Evolutionary conservation across 1,140 invertebrate genomes (phyloP), one percentile per base, ranked within the genome.

Genomic region (Bombus picipes): DNA sequence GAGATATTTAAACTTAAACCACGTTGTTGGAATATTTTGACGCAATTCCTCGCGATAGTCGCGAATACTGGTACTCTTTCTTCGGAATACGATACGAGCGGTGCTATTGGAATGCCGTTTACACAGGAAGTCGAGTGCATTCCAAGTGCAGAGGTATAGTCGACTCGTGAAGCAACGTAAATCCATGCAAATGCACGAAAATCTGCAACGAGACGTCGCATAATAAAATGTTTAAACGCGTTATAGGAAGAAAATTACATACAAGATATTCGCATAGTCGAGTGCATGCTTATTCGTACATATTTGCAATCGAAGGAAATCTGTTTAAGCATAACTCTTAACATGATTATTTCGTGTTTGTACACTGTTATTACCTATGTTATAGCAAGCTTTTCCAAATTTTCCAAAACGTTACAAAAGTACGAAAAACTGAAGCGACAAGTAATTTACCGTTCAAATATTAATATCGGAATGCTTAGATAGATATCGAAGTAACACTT

Each of bases 21-120:
- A 25, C n/a, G n/a, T 47, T 41, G 3, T 25, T 47, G 15, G 32
- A 53, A 75, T 34, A 34, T 53, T 75, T 75, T 53, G 32, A 25
- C 43, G 43, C n/a, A 53, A 32, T 32, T 47, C 28, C 8, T 25
- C n/a, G 32, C 10, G 25, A 6, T 28, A 75, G 4, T 53, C 10
- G 22, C 18, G 32, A 53, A 39, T 53, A 34, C 73, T n/a, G n/a
- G 8, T 9, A 28, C 18, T 53, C 32, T 41, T 34, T 47, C 15
- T 32, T 10, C 18, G 53, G 10, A 53, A 53, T 25, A 34, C 22
- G 73, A 53, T 25, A 75, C 32, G 10, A 75, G 25, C 41, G 10
- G n/a, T 34, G 28, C 72, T 22, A 74, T 74, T 47, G 72, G 43
- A 75, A 53, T 53, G 32, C 10, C 73, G 73, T 75, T 75, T 75